phyloP scores from a whole-genome alignment of 2,797 vertebrate genomes.

The Eutrigla gurnardus region DNA sequence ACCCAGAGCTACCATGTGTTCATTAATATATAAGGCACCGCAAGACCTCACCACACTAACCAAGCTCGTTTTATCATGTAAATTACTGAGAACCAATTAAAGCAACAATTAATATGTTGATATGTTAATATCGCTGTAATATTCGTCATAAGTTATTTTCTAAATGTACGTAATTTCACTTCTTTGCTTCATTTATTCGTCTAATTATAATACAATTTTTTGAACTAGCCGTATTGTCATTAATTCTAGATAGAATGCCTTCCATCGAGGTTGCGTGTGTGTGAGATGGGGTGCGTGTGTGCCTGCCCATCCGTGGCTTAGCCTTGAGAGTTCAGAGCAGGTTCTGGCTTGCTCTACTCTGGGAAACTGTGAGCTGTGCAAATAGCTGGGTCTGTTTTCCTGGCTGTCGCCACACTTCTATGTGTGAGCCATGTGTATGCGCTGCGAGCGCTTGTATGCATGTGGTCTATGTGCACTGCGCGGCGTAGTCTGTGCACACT shows the following conservation, averaged over 20 bases:
- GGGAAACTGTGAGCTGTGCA: constrained; percentile 85
- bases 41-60: constrained; percentile 2
- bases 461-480: constrained; percentile 21
- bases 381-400: constrained; percentile 82
- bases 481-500: constrained; percentile 25
- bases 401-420: constrained; percentile 66
- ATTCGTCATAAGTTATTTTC: not conserved
- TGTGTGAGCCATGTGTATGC: constrained; percentile 59
- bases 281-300: constrained; percentile 62
- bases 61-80: constrained; percentile 3
- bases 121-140: not conserved
- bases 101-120: no score
- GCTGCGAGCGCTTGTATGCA: constrained; percentile 41
- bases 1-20: constrained; percentile 27
- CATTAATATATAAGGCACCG: constrained; percentile 23
- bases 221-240: constrained; percentile 31
- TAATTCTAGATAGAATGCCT: constrained; percentile 40
- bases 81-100: not conserved
- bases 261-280: constrained; percentile 67
- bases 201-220: not conserved
- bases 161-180: not conserved
- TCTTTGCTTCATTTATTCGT: not conserved
- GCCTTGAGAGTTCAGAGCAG: constrained; percentile 80
- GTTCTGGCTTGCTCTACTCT: constrained; percentile 85
- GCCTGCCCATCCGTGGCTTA: constrained; percentile 65